Evolutionary conservation across 2,797 vertebrate genomes (phyloP), one percentile per base, ranked within the genome.

Genomic region (Spheniscus humboldti): DNA sequence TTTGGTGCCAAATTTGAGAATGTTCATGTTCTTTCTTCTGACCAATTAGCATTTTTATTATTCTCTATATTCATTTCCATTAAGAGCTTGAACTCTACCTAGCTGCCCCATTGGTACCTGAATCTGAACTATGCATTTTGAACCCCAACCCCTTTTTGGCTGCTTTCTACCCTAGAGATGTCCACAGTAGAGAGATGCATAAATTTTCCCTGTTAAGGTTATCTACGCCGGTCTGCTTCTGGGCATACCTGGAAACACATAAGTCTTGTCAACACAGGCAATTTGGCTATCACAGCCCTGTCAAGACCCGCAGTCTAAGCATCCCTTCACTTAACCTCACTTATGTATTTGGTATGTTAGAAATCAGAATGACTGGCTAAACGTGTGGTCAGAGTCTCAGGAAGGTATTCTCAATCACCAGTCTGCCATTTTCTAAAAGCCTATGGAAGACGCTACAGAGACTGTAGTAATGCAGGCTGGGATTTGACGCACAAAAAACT

Each of bases 341-440:
- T 25, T 45, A n/a, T 3, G 0, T 1, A 1, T n/a, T 35, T 52
- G 53, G 10, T 33, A 2, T 1, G 5, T 3, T 23, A 60, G 62
- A 48, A 72, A 57, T 9, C 1, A 33, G 18, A 59, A 53, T 18
- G 19, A 11, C 5, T 37, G 78, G 39, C 47, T 17, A 14, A 53
- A 53, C 3, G 7, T 2, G 2, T 1, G 27, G 19, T 30, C 37
- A 73, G 35, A 28, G 35, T 0, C 11, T 3, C 24, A 5, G 23
- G n/a, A 57, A 72, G 19, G 27, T 16, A 5, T 5, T 57, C n/a
- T 45, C 6, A 12, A 14, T 11, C 45, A 11, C 45, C 53, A 8
- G 0, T 0, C 18, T 23, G 41, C 68, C 68, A 19, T 45, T 56
- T 56, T 19, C 4, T 18, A 10, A 3, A 6, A 3, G 25, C 2